Evolutionary conservation across 1,140 invertebrate genomes (phyloP).

Genomic region (Lethocerus indicus): DNA sequence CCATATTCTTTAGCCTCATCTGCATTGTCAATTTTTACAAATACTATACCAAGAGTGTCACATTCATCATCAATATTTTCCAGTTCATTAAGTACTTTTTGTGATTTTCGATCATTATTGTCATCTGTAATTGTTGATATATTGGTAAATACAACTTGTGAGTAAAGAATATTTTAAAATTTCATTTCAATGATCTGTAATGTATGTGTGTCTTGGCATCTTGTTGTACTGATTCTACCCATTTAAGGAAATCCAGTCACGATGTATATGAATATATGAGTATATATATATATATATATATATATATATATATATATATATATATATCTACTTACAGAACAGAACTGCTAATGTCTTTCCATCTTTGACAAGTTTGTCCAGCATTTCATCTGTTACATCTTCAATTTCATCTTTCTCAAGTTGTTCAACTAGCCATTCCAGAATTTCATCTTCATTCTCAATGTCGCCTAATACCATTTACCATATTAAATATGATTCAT

Average conservation of each 20-base stretch:
- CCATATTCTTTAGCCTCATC: conserved; percentile 82
- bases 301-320: neutral
- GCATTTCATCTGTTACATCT: conserved; percentile 86
- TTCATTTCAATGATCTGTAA: too few species aligned
- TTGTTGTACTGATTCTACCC: too few species aligned
- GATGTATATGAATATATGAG: neutral
- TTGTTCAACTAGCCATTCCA: conserved; percentile 74
- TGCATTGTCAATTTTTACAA: conserved; percentile 84
- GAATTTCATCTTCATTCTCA: conserved; percentile 77
- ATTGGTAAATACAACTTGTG: too few species aligned
- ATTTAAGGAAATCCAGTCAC: neutral
- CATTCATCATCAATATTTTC: conserved; percentile 93
- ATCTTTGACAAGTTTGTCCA: conserved; percentile 75
- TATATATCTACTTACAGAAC: conserved; percentile 54
- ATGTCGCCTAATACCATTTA: conserved; percentile 45
- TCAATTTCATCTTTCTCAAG: conserved; percentile 86
- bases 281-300: neutral
- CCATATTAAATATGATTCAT: neutral
- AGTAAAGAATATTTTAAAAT: too few species aligned
- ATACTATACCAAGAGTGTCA: conserved; percentile 67
- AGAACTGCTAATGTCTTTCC: conserved; percentile 77
- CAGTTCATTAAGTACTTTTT: conserved; percentile 69
- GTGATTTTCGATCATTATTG: conserved; percentile 75
- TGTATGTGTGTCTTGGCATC: too few species aligned
- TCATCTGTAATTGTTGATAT: conserved; percentile 46